These are phyloP conservation scores for Lapara coniferarum DNA, from an alignment of 2,888 invertebrate genomes.

Conservation along the genomic window DNA sequence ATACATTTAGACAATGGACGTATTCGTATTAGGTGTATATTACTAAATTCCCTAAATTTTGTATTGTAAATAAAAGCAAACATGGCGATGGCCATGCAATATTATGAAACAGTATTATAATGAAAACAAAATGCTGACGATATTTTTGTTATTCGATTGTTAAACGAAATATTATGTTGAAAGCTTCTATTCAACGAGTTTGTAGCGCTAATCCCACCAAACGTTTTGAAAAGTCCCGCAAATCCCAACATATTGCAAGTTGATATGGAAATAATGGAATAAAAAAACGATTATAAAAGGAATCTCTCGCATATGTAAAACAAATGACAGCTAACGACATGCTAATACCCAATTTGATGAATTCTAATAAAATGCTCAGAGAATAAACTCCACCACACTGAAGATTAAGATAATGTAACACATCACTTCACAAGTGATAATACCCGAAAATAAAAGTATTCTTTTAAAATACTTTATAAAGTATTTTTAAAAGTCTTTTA, in stretches of 20 bases:
- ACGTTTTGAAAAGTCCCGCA: background rate
- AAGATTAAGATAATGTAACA: background rate
- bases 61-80: no score
- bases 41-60: no score
- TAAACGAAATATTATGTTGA: no score
- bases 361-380: background rate
- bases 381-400: background rate
- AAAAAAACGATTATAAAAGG: background rate
- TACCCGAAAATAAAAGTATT: background rate
- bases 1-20: no score
- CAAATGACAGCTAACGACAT: background rate
- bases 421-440: conserved; percentile 3
- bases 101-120: no score
- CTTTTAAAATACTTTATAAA: conserved; percentile 8
- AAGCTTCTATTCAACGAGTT: background rate
- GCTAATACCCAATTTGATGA: background rate
- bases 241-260: background rate
- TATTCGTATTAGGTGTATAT: no score
- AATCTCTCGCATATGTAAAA: background rate
- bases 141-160: no score
- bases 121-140: no score
- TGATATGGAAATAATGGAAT: background rate
- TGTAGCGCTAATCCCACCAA: background rate
- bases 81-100: no score
- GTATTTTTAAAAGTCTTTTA: background rate